Evolutionary conservation across 2,888 invertebrate species (phyloP).

Genomic region (Myopa testacea): DNA sequence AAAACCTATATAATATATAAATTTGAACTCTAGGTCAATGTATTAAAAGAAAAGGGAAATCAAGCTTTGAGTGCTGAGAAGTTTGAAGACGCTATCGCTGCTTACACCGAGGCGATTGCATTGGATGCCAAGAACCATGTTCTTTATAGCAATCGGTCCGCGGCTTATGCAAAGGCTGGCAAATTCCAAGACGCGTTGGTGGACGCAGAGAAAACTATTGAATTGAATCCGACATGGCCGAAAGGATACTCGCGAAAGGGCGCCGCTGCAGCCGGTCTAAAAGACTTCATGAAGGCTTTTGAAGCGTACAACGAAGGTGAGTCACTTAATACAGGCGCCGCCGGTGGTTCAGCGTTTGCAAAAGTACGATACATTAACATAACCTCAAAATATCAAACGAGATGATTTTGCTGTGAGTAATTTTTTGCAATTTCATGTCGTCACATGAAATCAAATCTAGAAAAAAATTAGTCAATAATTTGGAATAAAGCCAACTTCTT

Average conservation of each 20-base stretch:
- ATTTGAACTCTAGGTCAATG: constrained; percentile 74
- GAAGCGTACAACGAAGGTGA: constrained; percentile 78
- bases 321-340: constrained; percentile 50
- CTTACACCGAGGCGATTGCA: constrained; percentile 84
- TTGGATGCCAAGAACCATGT: constrained; percentile 87
- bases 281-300: constrained; percentile 80
- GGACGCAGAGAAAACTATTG: constrained; percentile 87
- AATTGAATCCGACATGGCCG: constrained; percentile 85
- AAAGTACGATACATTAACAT: too few relatives aligned
- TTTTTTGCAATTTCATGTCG: neutral
- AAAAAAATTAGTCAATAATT: neutral
- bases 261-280: constrained; percentile 83
- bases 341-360: too few relatives aligned
- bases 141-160: constrained; percentile 90
- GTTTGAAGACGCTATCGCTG: constrained; percentile 81
- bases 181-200: constrained; percentile 80
- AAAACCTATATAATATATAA: constrained; percentile 18
- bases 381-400: too few relatives aligned
- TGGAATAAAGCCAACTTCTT: neutral
- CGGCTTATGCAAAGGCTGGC: constrained; percentile 86
- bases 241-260: constrained; percentile 93
- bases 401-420: too few relatives aligned
- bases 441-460: neutral
- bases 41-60: constrained; percentile 89
- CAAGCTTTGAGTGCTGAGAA: constrained; percentile 82